Evolutionary conservation across 2,797 vertebrate species (phyloP), one percentile per base, ranked within the genome.

Genomic region (Megalops cyprinoides): DNA sequence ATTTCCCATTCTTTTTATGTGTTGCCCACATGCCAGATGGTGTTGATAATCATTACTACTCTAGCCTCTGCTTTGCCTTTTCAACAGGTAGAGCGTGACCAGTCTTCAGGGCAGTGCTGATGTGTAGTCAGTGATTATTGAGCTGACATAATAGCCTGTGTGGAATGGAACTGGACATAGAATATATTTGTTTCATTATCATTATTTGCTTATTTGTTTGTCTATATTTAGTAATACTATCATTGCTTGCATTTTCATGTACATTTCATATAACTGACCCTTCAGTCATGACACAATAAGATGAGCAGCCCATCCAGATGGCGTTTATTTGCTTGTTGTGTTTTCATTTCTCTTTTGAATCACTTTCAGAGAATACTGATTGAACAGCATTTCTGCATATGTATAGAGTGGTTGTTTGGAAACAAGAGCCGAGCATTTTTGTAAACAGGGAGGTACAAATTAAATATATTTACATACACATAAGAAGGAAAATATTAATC

Each of bases 261-360:
- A 84, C 62, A 20, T 89, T 92, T 86, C 84, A 86, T 90, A 89
- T 88, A 91, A 87, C 86, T 88, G 91, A 92, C 92, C 88, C 90
- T 87, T 80, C 89, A 91, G 92, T 85, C 79, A 92, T 91, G 90
- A 93, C 89, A 44, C 15, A 71, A 89, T 90, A 89, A 92, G 88
- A 85, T 85, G 85, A 86, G 90, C 91, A 90, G 88, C 91, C 89
- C 88, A 28, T 88, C 87, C 96, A 97, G 95, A 96, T 96, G 96
- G 95, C 86, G 86, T 87, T 93, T 94, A 93, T 95, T 95, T 96
- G 92, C 89, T 94, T 82, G 62, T 86, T 88, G 85, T 89, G 91
- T 92, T 89, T 92, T 91, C 88, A 87, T 94, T 93, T 88, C 89
- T 91, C 86, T 88, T 90, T 90, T 92, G 89, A 87, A 89, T 86